These are phyloP conservation scores for Agapornis canus DNA, from an alignment of 2,797 vertebrate species.

Conservation along the genomic window DNA sequence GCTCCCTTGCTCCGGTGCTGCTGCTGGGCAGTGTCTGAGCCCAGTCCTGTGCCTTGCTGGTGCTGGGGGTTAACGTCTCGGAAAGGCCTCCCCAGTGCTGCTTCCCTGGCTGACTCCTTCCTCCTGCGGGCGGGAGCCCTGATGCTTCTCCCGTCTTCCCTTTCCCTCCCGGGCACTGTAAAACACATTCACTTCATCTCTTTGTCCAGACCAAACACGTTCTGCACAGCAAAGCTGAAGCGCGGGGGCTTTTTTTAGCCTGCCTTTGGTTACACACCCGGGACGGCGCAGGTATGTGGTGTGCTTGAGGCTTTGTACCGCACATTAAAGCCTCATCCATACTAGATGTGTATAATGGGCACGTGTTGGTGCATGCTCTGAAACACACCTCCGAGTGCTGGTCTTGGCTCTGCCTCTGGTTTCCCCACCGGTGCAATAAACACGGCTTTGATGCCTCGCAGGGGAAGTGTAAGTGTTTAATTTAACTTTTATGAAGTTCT, in stretches of 20 bases:
- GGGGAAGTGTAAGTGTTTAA: conserved; percentile 43
- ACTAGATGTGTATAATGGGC: not conserved
- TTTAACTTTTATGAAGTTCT: conserved; percentile 42
- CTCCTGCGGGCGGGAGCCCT: not conserved
- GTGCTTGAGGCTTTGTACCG: not conserved
- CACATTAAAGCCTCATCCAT: not conserved
- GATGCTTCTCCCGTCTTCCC: not conserved
- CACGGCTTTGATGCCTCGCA: not conserved
- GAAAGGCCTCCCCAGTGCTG: not conserved
- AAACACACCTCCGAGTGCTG: not conserved
- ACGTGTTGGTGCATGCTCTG: not conserved
- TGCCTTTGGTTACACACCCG: not conserved
- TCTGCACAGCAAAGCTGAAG: not conserved
- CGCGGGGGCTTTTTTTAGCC: not conserved
- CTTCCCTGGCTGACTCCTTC: not conserved
- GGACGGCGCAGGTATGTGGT: not conserved
- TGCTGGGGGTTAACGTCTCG: rapidly evolving
- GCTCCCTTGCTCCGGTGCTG: not conserved
- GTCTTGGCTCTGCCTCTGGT: not conserved
- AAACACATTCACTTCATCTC: not conserved
- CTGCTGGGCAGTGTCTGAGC: not conserved
- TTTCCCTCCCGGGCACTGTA: not conserved
- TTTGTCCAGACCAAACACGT: not conserved
- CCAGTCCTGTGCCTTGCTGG: not conserved
- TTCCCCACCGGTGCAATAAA: not conserved